Evolutionary conservation across 1,140 invertebrate genomes (phyloP).

Genomic region (Wasmannia auropunctata): DNA sequence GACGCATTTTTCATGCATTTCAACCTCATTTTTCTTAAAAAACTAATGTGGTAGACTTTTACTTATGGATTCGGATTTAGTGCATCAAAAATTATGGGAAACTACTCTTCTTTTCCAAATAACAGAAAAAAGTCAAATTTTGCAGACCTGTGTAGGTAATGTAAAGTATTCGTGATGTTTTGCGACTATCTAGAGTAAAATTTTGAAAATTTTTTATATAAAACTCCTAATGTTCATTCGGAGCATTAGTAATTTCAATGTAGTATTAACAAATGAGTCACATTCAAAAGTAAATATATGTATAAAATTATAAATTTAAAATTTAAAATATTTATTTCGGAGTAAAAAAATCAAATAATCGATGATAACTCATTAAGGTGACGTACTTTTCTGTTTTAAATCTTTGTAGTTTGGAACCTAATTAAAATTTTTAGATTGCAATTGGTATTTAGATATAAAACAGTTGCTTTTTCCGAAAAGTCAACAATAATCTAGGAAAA

Average conservation of each 20-base stretch:
- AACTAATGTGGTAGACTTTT: too few species aligned
- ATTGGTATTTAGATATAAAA: too few species aligned
- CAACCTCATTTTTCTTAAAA: too few species aligned
- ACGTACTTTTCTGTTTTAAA: background rate
- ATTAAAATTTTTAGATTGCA: background rate
- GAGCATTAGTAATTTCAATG: background rate
- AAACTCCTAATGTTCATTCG: background rate
- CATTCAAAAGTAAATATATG: background rate
- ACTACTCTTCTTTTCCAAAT: too few species aligned
- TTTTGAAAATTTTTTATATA: background rate
- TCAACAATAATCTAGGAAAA: background rate
- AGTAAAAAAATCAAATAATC: background rate
- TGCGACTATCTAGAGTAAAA: background rate
- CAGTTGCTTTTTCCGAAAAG: background rate
- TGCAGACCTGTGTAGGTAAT: too few species aligned
- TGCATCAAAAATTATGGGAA: too few species aligned
- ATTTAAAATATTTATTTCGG: background rate
- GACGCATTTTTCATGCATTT: too few species aligned
- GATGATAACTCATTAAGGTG: background rate
- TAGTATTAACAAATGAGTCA: background rate
- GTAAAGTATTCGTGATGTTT: background rate
- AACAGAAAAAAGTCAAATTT: too few species aligned
- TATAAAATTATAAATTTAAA: background rate
- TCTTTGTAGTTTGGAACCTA: background rate
- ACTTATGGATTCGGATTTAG: too few species aligned